These are phyloP conservation scores for Microtus richardsoni DNA, from an alignment of 2,113 vertebrate genomes.

Conservation along the genomic window DNA sequence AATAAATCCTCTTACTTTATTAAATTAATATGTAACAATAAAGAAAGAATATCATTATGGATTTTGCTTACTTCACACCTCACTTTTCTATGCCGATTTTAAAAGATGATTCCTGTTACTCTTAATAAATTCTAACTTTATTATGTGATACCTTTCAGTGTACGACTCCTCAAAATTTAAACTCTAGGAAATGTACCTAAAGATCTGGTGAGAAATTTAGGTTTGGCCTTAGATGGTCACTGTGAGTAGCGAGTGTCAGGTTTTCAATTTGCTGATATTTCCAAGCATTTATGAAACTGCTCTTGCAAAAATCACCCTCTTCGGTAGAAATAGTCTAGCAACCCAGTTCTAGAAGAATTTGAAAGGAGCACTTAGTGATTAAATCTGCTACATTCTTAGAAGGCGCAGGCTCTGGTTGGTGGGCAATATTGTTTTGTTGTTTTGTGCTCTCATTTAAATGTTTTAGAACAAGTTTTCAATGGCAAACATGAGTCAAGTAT, in stretches of 20 bases:
- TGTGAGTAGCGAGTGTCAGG: rapidly evolving
- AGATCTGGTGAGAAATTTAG: not conserved
- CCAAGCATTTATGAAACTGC: not conserved
- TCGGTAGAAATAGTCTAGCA: not conserved
- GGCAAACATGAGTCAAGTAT: not conserved
- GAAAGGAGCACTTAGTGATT: not conserved
- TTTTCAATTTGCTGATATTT: not conserved
- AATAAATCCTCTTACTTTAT: not conserved
- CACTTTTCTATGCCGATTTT: not conserved
- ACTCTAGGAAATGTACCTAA: not conserved
- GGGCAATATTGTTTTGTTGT: not conserved
- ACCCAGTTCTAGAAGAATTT: not conserved
- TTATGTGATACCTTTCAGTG: not conserved
- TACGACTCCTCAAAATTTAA: not conserved
- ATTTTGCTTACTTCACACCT: not conserved
- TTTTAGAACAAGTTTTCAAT: not conserved
- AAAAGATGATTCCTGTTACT: not conserved
- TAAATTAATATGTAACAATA: not conserved
- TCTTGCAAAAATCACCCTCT: rapidly evolving
- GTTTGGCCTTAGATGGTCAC: not conserved
- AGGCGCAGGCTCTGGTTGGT: not conserved
- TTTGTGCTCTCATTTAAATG: not conserved
- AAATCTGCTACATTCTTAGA: not conserved
- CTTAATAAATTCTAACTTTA: not conserved
- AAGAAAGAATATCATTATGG: not conserved